Evolutionary conservation across 2,797 vertebrate species (phyloP), one percentile per base, ranked within the genome.

Genomic region (Cottoperca gobio): DNA sequence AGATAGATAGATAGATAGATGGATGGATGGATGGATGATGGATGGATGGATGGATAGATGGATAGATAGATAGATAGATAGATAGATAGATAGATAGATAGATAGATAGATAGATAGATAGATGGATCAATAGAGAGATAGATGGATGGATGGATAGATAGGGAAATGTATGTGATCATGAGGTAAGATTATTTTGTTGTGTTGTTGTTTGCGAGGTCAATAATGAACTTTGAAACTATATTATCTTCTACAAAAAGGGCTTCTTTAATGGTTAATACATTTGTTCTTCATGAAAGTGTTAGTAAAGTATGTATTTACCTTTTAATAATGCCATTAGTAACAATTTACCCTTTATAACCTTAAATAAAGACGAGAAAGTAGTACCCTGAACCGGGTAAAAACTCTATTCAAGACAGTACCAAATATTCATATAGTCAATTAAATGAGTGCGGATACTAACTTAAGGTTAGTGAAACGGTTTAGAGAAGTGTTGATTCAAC

Each of bases 251-350:
- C n/a, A 35, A 10, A 23, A 2, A 39, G 21, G 3, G 43, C n/a
- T 24, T 28, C 33, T 58, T 40, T 35, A 31, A 45, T 3, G 8
- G 13, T 4, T 31, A 8, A 55, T n/a, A 45, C 0, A 3, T 45
- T 40, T 48, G 1, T 28, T 39, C 42, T 28, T 46, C 7, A 53
- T 54, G 45, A 8, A 64, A 23, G 23, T 55, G 14, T 11, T 19
- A 2, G n/a, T 58, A 12, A 40, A 48, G 43, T 5, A 7, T 7
- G 12, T 50, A 33, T 50, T n/a, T 26, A 12, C 26, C 23, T 5
- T 66, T 66, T 59, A 26, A 28, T 19, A 14, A 67, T 54, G 23
- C 13, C 2, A 39, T 46, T 67, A 60, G 49, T 40, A 63, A n/a
- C 45, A 43, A 28, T 3, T 14, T 7, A 26, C 48, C 12, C 13